These are phyloP conservation scores for Halyomorpha halys DNA, from an alignment of 1,140 invertebrate species.

Conservation along the genomic window DNA sequence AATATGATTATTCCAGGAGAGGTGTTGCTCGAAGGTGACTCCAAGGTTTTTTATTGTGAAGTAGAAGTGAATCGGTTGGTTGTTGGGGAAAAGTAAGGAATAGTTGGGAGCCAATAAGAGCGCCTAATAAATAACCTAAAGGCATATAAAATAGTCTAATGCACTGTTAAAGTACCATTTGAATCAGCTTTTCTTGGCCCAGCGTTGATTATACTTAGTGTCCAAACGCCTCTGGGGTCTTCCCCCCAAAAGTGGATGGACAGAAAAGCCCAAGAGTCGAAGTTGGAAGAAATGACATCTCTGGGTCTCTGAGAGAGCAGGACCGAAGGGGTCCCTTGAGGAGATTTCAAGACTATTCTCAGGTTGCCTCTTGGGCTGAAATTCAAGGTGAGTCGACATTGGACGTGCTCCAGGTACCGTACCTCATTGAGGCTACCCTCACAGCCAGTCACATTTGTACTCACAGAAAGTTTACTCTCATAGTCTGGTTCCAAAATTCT, in stretches of 20 bases:
- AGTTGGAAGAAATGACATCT: constrained; percentile 82
- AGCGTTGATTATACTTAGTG: constrained; percentile 78
- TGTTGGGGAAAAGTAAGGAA: too few species aligned
- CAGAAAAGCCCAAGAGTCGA: constrained; percentile 95
- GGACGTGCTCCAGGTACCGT: constrained; percentile 82
- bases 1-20: too few species aligned
- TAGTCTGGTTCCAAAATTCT: constrained; percentile 14
- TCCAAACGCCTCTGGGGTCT: constrained; percentile 84
- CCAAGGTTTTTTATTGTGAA: too few species aligned
- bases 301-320: constrained; percentile 77
- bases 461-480: constrained; percentile 16
- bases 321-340: constrained; percentile 78
- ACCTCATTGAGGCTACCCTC: constrained; percentile 76
- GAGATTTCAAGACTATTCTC: constrained; percentile 69
- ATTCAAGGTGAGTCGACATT: constrained; percentile 72
- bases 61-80: too few species aligned
- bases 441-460: constrained; percentile 78
- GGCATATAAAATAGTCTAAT: neutral
- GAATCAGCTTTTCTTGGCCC: constrained; percentile 41
- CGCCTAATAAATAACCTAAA: too few species aligned
- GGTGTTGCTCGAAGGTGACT: too few species aligned
- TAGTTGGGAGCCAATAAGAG: too few species aligned
- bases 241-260: constrained; percentile 97
- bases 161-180: constrained; percentile 5
- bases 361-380: constrained; percentile 84